Evolutionary conservation across 2,888 invertebrate genomes (phyloP).

Genomic region (Drosophila greeni): DNA sequence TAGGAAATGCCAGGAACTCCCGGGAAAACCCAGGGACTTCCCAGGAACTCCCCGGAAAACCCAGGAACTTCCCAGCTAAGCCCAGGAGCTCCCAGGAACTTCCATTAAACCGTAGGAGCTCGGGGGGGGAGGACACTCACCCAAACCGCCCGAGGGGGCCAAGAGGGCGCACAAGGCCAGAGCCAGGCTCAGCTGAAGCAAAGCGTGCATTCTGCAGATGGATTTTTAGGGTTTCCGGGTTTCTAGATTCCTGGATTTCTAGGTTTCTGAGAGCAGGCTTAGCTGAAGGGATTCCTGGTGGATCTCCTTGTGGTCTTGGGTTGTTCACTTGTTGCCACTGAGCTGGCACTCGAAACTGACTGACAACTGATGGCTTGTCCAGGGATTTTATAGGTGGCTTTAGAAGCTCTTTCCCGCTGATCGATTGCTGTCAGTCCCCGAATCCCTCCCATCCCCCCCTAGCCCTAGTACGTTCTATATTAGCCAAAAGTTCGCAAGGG

Average conservation of each 20-base stretch:
- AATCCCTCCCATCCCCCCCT: neutral
- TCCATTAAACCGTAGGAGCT: too few relatives aligned
- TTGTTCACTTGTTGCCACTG: constrained; percentile 56
- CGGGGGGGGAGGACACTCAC: constrained; percentile 58
- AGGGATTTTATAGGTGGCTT: constrained; percentile 59
- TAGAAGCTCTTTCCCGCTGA: constrained; percentile 18
- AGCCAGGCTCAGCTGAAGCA: constrained; percentile 54
- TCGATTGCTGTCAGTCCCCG: constrained; percentile 22
- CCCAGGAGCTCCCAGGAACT: too few relatives aligned
- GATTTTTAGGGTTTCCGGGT: too few relatives aligned
- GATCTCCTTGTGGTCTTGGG: too few relatives aligned
- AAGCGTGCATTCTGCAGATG: constrained; percentile 41
- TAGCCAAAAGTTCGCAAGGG: constrained; percentile 32
- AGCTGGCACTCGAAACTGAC: constrained; percentile 65
- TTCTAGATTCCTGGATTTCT: too few relatives aligned
- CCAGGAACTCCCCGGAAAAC: too few relatives aligned
- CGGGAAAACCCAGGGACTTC: too few relatives aligned
- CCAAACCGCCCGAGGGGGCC: constrained; percentile 36
- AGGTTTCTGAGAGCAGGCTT: too few relatives aligned
- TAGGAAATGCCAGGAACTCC: too few relatives aligned
- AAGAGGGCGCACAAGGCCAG: constrained; percentile 57
- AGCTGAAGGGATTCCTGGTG: too few relatives aligned
- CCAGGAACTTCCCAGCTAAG: too few relatives aligned
- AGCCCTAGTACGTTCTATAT: constrained; percentile 4
- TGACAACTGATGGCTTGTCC: constrained; percentile 44